These are phyloP conservation scores for Ciona savignyi DNA, from an alignment of 23 tunicate species.

Conservation along the genomic window DNA sequence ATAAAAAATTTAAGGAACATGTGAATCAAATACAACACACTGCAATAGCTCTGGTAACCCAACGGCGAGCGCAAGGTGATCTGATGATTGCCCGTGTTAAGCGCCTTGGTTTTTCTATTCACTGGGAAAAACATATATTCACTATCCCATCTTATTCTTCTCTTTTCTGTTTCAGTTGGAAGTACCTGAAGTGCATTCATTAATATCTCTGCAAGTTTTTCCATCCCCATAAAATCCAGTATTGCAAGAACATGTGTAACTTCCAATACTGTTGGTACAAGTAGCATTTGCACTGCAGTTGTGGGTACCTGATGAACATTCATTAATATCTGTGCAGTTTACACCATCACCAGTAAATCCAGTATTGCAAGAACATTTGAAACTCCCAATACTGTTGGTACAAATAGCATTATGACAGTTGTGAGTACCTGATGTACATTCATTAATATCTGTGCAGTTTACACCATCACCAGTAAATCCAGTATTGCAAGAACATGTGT, in stretches of 20 bases:
- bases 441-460: conserved; percentile 7
- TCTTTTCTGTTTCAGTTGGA: conserved; percentile 11
- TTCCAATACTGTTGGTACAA: conserved; percentile 19
- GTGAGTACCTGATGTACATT: neutral
- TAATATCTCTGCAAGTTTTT: conserved; percentile 8
- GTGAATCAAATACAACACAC: too few species aligned
- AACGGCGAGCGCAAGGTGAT: too few species aligned
- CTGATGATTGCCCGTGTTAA: too few species aligned
- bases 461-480: conserved; percentile 19
- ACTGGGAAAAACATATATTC: too few species aligned
- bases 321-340: conserved; percentile 21
- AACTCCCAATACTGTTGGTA: conserved; percentile 6
- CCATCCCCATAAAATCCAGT: conserved; percentile 13
- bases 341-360: conserved; percentile 15
- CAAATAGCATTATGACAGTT: conserved; percentile 13
- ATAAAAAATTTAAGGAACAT: too few species aligned
- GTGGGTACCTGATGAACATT: conserved; percentile 5
- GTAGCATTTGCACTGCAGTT: conserved; percentile 7
- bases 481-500: conserved; percentile 11
- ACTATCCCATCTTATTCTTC: too few species aligned
- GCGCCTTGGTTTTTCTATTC: too few species aligned
- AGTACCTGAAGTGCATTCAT: conserved; percentile 11
- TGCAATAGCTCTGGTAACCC: too few species aligned
- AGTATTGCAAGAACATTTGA: neutral
- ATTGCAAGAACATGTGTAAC: conserved; percentile 18